Evolutionary conservation across 2,888 invertebrate species (phyloP), one percentile per base, ranked within the genome.

Genomic region (Temnothorax ravouxi): DNA sequence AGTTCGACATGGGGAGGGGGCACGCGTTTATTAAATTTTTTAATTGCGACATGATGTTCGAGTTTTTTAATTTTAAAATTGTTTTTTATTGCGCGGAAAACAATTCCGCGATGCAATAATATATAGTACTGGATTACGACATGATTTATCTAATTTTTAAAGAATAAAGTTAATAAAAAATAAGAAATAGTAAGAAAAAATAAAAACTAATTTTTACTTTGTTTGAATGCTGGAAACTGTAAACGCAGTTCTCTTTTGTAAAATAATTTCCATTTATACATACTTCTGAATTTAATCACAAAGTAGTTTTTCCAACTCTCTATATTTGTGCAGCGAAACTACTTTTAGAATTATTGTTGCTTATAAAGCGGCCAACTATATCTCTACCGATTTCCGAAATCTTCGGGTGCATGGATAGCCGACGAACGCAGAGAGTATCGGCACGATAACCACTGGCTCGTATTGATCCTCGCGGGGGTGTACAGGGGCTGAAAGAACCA

Each of bases 381-480:
- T 47, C 62, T 76, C 69, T 71, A 62, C 47, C 72, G 80, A 84
- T 86, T 85, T 80, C 64, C 74, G 72, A 86, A 82, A 86, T 86
- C 86, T 87, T 88, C 85, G 86, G 11, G 75, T 6, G n/a, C n/a
- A n/a, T n/a, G 87, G 87, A 84, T 90, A 61, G 85, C 85, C 84
- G 88, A 86, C 86, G 88, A 85, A 84, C 87, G 76, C 83, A 86
- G 86, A 89, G 89, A 91, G 92, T 93, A 93, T 93, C 93, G 93
- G 93, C 91, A 93, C 93, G 94, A 94, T 94, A 94, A 94, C 93
- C 93, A 91, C 91, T 88, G 93, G 91, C 92, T 92, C 89, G 93
- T 94, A 94, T 94, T 93, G 94, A 94, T 94, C 94, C 93, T 93
- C 87, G 90, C 89, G 92, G 90, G 91, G 92, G 92, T 90, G 90